Evolutionary conservation across 2,888 invertebrate species (phyloP).

Genomic region (Myopa tessellatipennis): DNA sequence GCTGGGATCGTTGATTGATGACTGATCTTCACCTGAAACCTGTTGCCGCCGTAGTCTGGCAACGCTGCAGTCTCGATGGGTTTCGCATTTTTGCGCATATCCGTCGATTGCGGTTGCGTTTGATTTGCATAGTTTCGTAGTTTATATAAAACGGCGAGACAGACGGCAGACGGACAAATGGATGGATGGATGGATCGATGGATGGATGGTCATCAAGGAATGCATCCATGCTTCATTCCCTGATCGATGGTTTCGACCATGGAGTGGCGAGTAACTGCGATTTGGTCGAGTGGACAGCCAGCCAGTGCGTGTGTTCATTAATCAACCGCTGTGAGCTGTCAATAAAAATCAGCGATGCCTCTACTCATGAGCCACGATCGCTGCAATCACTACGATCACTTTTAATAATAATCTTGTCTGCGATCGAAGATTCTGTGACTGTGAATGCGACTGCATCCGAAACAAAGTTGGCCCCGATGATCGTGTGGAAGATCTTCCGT

Average conservation of each 20-base stretch:
- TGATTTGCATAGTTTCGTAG: conserved; percentile 21
- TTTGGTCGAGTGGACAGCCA: not conserved
- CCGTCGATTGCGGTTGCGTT: not conserved
- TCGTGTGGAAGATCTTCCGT: not conserved
- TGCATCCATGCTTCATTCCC: not conserved
- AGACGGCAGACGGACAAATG: conserved; percentile 2
- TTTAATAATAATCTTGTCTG: not conserved
- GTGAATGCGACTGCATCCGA: not conserved
- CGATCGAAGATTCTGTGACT: not conserved
- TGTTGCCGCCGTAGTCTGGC: conserved; percentile 15
- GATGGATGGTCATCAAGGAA: not conserved
- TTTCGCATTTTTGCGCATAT: conserved; percentile 13
- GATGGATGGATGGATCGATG: not conserved
- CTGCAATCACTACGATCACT: not conserved
- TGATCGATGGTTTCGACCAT: not conserved
- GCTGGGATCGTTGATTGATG: conserved; percentile 16
- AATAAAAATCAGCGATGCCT: conserved; percentile 59
- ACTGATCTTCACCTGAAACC: not conserved
- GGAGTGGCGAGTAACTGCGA: not conserved
- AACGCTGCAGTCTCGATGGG: not conserved
- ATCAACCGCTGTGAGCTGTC: conserved; percentile 65
- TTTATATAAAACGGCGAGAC: not conserved
- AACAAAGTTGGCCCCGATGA: no score
- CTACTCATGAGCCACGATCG: not conserved
- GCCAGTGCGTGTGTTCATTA: conserved; percentile 58